Base-by-base conservation (phyloP, 1,140 invertebrate genomes). In the Aphaenogaster floridana region DNA sequence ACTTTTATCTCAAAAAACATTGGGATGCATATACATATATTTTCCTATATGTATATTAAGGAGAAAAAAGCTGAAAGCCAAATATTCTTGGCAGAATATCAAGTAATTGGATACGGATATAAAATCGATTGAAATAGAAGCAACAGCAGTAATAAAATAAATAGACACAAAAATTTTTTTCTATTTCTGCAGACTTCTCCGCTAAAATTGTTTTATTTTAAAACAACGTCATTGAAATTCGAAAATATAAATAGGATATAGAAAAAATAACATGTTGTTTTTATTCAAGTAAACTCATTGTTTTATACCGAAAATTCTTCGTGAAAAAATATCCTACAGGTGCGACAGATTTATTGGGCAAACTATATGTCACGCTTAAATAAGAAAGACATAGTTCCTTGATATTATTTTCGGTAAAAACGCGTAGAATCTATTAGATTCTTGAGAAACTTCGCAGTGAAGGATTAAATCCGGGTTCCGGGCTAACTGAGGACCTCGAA, bases 401-500 rank as follows among this genome's bases (percentile, higher is more conserved):
- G 66, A 59, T n/a, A 48, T 7, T 42, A 57, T 39, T 83, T 59
- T 28, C 6, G 0, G 17, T 2, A 17, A n/a, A 52, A 52, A 52
- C 45, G 8, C 17, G 13, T 7, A 6, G 45, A n/a, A 57, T 42
- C 15, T 68, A 57, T 59, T 63, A 13, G 28, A 74, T n/a, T 7
- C n/a, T 34, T 17, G 57, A 76, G 15, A 50, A 79, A 66, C 42
- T 74, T 50, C 8, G 45, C 39, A 36, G 9, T 36, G 28, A 42
- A 76, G 42, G 42, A 84, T 85, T 66, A 86, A 79, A 64, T 77
- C n/a, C 48, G 21, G 4, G 36, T 78, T 66, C 13, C 59, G 21
- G 15, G 59, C 45, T 77, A 63, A 61, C 11, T 6, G 42, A 42
- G 48, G 57, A 61, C 80, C 13, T 72, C 68, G 48, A 39, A 76